Evolutionary conservation across 2,113 vertebrate species (phyloP).

Genomic region (Dicerorhinus sumatrensis): DNA sequence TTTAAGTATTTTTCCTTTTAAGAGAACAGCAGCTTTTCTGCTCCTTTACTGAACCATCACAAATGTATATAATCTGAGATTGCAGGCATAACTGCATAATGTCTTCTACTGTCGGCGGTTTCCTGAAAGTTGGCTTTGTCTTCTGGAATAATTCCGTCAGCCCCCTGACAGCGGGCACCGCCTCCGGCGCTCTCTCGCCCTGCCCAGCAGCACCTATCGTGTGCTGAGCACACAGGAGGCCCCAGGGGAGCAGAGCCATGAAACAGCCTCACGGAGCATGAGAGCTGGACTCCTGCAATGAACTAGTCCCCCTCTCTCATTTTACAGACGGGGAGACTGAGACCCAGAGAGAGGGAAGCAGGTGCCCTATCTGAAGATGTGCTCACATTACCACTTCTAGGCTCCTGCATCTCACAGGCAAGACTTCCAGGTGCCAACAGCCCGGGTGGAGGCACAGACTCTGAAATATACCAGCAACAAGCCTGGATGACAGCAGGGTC

Average conservation of each 20-base stretch:
- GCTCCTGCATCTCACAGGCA: neutral
- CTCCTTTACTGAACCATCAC: constrained; percentile 39
- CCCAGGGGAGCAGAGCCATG: neutral
- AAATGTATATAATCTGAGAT: constrained; percentile 35
- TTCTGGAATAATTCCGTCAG: neutral
- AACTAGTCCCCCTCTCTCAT: neutral
- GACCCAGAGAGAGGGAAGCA: neutral
- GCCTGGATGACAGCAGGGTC: neutral
- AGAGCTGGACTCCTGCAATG: neutral
- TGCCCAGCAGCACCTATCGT: neutral
- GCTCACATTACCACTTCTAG: neutral
- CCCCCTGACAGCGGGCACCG: neutral
- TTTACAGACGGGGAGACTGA: neutral
- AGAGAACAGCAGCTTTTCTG: neutral
- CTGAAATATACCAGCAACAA: neutral
- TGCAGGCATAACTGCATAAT: constrained; percentile 16
- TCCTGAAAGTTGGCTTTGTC: neutral
- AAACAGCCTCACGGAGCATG: neutral
- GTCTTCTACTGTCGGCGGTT: neutral
- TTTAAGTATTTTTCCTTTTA: neutral
- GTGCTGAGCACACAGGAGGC: neutral
- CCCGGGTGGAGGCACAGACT: neutral
- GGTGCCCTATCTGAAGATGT: neutral
- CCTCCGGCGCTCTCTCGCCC: neutral
- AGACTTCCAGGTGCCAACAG: neutral